phyloP scores from a whole-genome alignment of 2,888 invertebrate genomes.

The Buathra laborator region DNA sequence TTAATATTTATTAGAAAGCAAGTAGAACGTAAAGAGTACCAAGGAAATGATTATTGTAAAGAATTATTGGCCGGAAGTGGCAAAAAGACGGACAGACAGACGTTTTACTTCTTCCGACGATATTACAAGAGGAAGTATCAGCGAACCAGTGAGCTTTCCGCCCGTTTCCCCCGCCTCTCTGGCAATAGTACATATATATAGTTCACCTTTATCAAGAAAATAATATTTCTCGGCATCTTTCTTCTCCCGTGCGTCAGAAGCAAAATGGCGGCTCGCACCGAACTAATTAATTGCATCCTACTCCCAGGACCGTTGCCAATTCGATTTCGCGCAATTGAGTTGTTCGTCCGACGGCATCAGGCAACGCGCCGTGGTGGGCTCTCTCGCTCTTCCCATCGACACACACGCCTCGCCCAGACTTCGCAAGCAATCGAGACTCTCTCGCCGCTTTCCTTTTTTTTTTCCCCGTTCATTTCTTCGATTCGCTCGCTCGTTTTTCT shows the following conservation, averaged over 20 bases:
- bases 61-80: slow-evolving; percentile 51
- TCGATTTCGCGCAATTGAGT: slow-evolving; percentile 83
- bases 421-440: slow-evolving; percentile 60
- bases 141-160: slow-evolving; percentile 18
- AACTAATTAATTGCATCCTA: slow-evolving; percentile 84
- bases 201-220: slow-evolving; percentile 65
- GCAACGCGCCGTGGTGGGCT: slow-evolving; percentile 18
- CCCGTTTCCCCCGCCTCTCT: slow-evolving; percentile 8
- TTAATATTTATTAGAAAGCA: slow-evolving; percentile 53
- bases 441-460: slow-evolving; percentile 21
- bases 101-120: background rate
- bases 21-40: slow-evolving; percentile 48
- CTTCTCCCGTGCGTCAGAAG: slow-evolving; percentile 74
- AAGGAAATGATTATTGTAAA: background rate
- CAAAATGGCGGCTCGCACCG: slow-evolving; percentile 78
- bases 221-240: slow-evolving; percentile 76
- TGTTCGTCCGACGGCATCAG: slow-evolving; percentile 72
- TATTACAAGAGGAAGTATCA: slow-evolving; percentile 16
- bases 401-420: slow-evolving; percentile 49
- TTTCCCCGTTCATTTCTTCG: slow-evolving; percentile 14
- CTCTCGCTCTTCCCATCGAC: slow-evolving; percentile 52
- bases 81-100: slow-evolving; percentile 31
- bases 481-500: slow-evolving; percentile 62
- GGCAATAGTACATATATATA: slow-evolving; percentile 19
- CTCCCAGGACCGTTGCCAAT: slow-evolving; percentile 77